Evolutionary conservation across 2,113 vertebrate species (phyloP).

Genomic region (Ochotona princeps): DNA sequence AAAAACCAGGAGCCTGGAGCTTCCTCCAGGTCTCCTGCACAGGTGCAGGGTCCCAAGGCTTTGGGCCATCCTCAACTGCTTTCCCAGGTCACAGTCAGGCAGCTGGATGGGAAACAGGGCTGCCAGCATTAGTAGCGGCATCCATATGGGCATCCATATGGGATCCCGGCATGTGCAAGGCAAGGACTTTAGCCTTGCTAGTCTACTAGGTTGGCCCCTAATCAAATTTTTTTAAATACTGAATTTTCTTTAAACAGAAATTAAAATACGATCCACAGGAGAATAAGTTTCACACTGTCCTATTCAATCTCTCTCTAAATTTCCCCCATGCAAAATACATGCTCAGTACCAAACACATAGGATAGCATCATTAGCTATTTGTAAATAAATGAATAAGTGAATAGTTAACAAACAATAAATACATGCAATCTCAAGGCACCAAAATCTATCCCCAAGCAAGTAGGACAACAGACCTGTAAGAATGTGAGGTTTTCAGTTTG

Average conservation of each 20-base stretch:
- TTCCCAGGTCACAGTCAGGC: too few species aligned
- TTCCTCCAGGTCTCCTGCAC: too few species aligned
- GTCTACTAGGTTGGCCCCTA: too few species aligned
- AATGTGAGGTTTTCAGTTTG: background rate
- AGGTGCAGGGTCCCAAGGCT: too few species aligned
- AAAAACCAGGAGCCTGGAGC: too few species aligned
- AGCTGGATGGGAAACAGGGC: too few species aligned
- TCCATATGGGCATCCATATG: too few species aligned
- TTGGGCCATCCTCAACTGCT: too few species aligned
- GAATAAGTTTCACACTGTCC: background rate
- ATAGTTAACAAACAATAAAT: too few species aligned
- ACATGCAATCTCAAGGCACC: background rate
- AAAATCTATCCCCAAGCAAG: background rate
- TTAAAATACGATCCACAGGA: background rate
- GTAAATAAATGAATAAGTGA: conserved; percentile 17
- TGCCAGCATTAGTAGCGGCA: too few species aligned
- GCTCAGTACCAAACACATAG: background rate
- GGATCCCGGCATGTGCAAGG: too few species aligned
- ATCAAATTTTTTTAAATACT: background rate
- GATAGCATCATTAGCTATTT: background rate
- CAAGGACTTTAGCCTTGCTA: too few species aligned
- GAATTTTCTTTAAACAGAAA: background rate
- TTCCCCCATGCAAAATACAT: background rate
- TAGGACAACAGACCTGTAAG: background rate
- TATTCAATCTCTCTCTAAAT: background rate